Evolutionary conservation across 2,888 invertebrate species (phyloP), one percentile per base, ranked within the genome.

Genomic region (Habrosyne pyritoides): DNA sequence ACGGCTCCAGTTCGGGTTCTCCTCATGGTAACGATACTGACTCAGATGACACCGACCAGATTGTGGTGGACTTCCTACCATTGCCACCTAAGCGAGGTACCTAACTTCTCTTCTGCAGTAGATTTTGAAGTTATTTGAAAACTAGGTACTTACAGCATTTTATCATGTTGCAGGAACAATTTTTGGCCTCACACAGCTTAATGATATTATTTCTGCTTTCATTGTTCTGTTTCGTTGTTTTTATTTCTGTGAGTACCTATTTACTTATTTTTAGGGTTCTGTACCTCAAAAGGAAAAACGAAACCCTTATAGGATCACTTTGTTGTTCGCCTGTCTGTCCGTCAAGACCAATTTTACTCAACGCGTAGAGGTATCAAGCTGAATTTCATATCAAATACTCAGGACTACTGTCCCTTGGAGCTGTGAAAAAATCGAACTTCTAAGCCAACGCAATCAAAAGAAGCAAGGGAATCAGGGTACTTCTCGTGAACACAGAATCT

Each of bases 51-150:
- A 82, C 79, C 42, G 89, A 87, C 56, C 89, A 86, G 57, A 75
- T 85, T 42, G 79, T 85, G 2, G 77, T 79, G 0, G 91, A 91
- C 68, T 86, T 86, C 51, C 62, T 88, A 53, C 83, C 89, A 4
- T 58, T 89, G 60, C 85, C 88, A 51, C 82, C 85, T 0, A 91
- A 89, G 63, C 75, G 90, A 78, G 72, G 91, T 92, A n/a, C n/a
- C n/a, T n/a, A 47, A 65, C 57, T 56, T 8, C n/a, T 33, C 33
- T 0, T n/a, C 33, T n/a, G 1, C 33, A n/a, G 2, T n/a, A n/a
- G 5, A 30, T 30, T n/a, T 8, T 33, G 33, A 0, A 33, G n/a
- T 5, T 33, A n/a, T 4, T 5, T n/a, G n/a, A 33, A 33, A 1
- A n/a, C 33, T 33, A 33, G 33, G 33, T 33, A 33, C 33, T 33